Evolutionary conservation across 2,888 invertebrate genomes (phyloP), one percentile per base, ranked within the genome.

Genomic region (Odiellus spinosus): DNA sequence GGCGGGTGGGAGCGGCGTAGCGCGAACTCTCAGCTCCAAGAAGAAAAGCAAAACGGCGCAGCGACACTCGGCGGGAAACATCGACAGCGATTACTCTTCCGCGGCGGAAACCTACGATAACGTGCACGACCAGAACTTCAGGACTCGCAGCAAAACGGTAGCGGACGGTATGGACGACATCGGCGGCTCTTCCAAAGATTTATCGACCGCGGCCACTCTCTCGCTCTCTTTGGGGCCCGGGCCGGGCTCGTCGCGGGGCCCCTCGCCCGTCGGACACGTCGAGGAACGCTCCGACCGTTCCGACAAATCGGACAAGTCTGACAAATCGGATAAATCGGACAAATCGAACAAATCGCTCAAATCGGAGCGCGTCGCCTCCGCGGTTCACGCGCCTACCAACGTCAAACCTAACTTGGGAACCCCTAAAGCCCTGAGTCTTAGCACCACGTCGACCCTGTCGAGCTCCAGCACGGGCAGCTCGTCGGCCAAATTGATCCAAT

Each of bases 401-500:
- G 69, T 71, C 71, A 69, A 73, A 60, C 76, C 81, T 60, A 72
- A 70, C 58, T 73, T 88, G 66, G 88, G 88, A 64, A 88, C 88
- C 60, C 88, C 90, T 63, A 88, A 88, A 76, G 87, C 88, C 71
- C 76, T 90, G 68, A 86, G 85, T 54, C 72, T 85, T 72, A 87
- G 87, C 73, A 88, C 88, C 62, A 87, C 88, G 59, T 88, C 88
- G 61, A 90, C 90, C 53, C 74, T 90, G 64, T 88, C 87, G 59
- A 87, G 87, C 52, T 87, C 88, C 63, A 88, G 87, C 69, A 87
- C 87, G 45, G 84, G 88, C 62, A 86, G 85, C 66, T 86, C 87
- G 70, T 60, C 60, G 18, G 87, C 90, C 50, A 78, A 86, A 61
- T 77, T 90, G 63, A 86, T 90, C 65, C 88, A 88, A 71, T 85